Base-by-base conservation (phyloP, 1,140 invertebrate genomes). In the Macrobrachium rosenbergii region DNA sequence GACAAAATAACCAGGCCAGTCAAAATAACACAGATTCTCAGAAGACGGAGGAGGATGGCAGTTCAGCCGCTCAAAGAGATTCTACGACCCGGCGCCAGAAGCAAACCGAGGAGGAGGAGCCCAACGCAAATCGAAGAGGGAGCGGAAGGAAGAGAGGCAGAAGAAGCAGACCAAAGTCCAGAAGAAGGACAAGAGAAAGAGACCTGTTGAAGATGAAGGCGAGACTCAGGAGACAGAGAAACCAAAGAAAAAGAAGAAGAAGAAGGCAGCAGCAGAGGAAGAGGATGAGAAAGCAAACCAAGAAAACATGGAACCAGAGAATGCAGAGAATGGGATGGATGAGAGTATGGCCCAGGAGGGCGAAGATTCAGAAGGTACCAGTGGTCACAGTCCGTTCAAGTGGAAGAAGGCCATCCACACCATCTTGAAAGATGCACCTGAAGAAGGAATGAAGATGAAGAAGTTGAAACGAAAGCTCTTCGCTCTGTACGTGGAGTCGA, bases 391-490 rank as follows among this genome's bases (percentile, higher is more conserved):
- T 52, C 69, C 69, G 2, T 72, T 72, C 21, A 72, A 72, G 21
- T 72, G 69, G 69, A 72, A 72, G 16, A 72, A 23, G 2, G 21
- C 69, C 69, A 72, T 72, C 14, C 16, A 14, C 21, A 72, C 23
- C 5, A 16, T 23, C 10, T 43, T 72, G 37, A 23, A 72, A 43
- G 37, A 23, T 28, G 69, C 69, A 16, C 69, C 69, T n/a, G 69
- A 72, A 43, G 37, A 72, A 17, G 69, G 69, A 72, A 23, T 72
- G 23, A 72, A 72, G 21, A 72, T 72, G 23, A 72, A 28, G 23
- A 21, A 72, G 1, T n/a, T 72, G 5, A 23, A 28, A 43, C 23
- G 37, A 72, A 72, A 28, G 69, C 23, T 72, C 17, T 72, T 72
- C 8, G 5, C 21, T 14, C 21, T 72, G 69, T 28, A 43, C 69